phyloP scores from a whole-genome alignment of 2,113 vertebrate genomes.

The western clawed frog (Xenopus tropicalis) region DNA sequence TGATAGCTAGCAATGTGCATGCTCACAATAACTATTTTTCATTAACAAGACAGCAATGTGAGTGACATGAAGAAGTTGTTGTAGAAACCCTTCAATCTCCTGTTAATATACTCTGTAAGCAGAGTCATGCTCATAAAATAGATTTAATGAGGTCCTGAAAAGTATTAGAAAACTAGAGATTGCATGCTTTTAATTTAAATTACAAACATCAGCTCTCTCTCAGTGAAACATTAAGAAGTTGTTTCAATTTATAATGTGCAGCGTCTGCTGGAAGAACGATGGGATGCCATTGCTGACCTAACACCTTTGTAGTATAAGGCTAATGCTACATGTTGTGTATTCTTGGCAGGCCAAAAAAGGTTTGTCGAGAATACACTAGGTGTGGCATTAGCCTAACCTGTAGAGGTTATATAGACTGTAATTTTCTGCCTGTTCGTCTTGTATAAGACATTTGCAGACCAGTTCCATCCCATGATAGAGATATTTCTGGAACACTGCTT shows the following conservation, averaged over 20 bases:
- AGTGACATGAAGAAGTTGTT: constrained; percentile 48
- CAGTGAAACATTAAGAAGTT: too few species aligned
- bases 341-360: too few species aligned
- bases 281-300: too few species aligned
- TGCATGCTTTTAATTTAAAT: constrained; percentile 65
- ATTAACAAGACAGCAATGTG: constrained; percentile 61
- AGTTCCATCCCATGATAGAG: too few species aligned
- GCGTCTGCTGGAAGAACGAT: too few species aligned
- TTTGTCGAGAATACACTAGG: too few species aligned
- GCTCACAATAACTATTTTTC: constrained; percentile 68
- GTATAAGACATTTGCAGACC: background rate
- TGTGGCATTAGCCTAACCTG: too few species aligned
- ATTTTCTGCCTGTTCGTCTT: background rate
- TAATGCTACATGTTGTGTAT: too few species aligned
- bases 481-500: too few species aligned
- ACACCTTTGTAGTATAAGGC: too few species aligned
- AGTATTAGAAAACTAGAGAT: constrained; percentile 49
- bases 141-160: constrained; percentile 68
- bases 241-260: too few species aligned
- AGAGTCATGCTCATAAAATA: constrained; percentile 66
- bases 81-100: constrained; percentile 59
- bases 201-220: constrained; percentile 42
- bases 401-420: background rate
- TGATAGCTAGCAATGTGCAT: constrained; percentile 58
- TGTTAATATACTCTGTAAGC: constrained; percentile 63